Conservation (phyloP, 2,113 vertebrate genomes). For the Hucho hucho region DNA sequence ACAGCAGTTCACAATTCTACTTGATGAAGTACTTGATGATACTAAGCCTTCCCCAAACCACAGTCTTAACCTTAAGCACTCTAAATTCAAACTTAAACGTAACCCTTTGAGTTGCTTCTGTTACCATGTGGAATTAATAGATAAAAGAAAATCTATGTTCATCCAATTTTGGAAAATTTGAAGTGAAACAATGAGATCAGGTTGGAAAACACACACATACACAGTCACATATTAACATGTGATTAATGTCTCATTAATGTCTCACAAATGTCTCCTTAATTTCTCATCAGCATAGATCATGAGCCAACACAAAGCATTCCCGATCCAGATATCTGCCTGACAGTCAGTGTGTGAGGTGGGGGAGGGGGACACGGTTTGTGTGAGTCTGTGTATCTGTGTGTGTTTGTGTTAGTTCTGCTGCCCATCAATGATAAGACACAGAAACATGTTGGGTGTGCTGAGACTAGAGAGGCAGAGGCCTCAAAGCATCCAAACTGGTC, state of each 20-base stretch:
- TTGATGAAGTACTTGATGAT: too few species aligned
- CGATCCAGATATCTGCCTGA: background rate
- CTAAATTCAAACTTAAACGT: too few species aligned
- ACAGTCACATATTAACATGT: conserved; percentile 15
- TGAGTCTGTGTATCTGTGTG: background rate
- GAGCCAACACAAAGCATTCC: conserved; percentile 31
- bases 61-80: too few species aligned
- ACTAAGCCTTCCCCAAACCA: too few species aligned
- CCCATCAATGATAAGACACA: conserved; percentile 7
- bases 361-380: background rate
- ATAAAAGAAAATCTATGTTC: too few species aligned
- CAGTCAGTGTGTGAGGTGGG: background rate
- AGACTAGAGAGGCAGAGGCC: background rate
- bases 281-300: conserved; percentile 45
- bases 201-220: background rate
- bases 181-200: too few species aligned
- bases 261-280: conserved; percentile 51
- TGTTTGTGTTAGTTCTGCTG: background rate
- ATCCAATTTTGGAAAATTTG: too few species aligned
- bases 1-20: too few species aligned
- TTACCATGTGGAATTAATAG: too few species aligned
- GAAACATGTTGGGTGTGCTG: conserved; percentile 7
- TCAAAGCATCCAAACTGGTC: background rate
- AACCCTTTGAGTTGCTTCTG: too few species aligned
- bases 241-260: conserved; percentile 51